Base-by-base conservation (phyloP, 2,113 vertebrate species). In the Mustelus asterias region DNA sequence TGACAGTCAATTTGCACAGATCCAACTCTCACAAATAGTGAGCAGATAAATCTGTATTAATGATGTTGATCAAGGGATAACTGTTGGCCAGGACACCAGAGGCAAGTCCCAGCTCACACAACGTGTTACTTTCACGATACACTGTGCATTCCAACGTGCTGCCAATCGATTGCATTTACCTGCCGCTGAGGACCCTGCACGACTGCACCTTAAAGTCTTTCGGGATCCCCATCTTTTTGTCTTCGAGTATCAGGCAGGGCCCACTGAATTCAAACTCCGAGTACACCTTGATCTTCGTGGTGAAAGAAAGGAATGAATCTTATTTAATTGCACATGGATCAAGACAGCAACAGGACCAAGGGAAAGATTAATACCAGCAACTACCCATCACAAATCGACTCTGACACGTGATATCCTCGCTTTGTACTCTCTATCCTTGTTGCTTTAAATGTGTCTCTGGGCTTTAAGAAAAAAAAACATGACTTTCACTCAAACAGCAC, bases 111-210 rank as follows among this genome's bases (percentile, higher is more conserved):
- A 33, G 26, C 9, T 76, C 11, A 76, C 72, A 76, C 72, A 67
- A 67, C 65, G 13, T 33, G 26, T 33, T 10, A 76, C 6, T 29
- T 10, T 76, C 26, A 33, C 2, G 70, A 18, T 72, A 26, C 7
- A 33, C 26, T 1, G 11, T 10, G 26, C 10, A 6, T n/a, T 33
- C 18, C 89, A 92, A 29, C 6, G 10, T 20, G 63, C 16, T 33
- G 11, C 29, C 33, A 54, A 7, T 16, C 16, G 18, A 41, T 13
- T 63, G 7, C 29, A 29, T 97, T 97, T 96, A 99, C 99, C 99
- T 99, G 97, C 98, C 98, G 0, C 98, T 98, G 0, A 97, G 96
- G 96, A 99, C 98, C n/a, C 98, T 97, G 97, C 98, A 99, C 41
- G 99, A 99, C 96, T 97, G 97, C 1, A 97, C 97, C 80, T 96